Percentiles rank a stretch among this genome's conserved stretches.
Evolutionary conservation across 92 coral and sea anemone genomes (phyloP).

Genomic region (Porites divaricata): DNA sequence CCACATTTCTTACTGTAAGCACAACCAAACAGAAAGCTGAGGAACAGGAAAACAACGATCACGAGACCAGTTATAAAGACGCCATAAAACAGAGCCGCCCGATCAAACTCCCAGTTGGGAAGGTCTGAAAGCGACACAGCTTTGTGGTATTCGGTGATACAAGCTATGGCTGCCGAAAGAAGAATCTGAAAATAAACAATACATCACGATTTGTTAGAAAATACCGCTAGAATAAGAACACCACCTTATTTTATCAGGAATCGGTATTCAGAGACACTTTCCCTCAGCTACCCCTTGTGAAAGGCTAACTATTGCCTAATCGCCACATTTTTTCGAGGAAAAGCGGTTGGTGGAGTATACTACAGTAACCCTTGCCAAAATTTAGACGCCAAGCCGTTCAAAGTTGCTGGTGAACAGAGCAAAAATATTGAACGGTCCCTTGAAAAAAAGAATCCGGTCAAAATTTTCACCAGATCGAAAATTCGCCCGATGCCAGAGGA

Average conservation of each 20-base stretch:
- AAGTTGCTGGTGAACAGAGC: too few relatives aligned
- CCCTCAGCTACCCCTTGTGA: too few relatives aligned
- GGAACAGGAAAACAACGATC: slow-evolving; percentile 18
- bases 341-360: too few relatives aligned
- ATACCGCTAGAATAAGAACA: too few relatives aligned
- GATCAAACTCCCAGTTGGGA: slow-evolving; percentile 18
- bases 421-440: too few relatives aligned
- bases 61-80: slow-evolving; percentile 13
- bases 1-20: slow-evolving; percentile 25
- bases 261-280: neutral
- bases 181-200: slow-evolving; percentile 14
- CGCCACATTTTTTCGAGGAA: too few relatives aligned
- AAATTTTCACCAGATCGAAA: too few relatives aligned
- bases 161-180: slow-evolving; percentile 29
- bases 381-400: too few relatives aligned
- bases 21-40: slow-evolving; percentile 11
- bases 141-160: slow-evolving; percentile 27
- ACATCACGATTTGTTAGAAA: neutral
- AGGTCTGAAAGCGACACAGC: slow-evolving; percentile 14
- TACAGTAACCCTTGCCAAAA: too few relatives aligned
- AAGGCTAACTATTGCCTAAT: too few relatives aligned
- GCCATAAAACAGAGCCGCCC: slow-evolving; percentile 17
- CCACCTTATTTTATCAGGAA: neutral
- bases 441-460: too few relatives aligned
- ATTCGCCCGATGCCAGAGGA: too few relatives aligned